Evolutionary conservation across 37 sponge, comb jelly and placozoan genomes (phyloP), one percentile per base, ranked within the genome.

Genomic region (Halichondria panicea): DNA sequence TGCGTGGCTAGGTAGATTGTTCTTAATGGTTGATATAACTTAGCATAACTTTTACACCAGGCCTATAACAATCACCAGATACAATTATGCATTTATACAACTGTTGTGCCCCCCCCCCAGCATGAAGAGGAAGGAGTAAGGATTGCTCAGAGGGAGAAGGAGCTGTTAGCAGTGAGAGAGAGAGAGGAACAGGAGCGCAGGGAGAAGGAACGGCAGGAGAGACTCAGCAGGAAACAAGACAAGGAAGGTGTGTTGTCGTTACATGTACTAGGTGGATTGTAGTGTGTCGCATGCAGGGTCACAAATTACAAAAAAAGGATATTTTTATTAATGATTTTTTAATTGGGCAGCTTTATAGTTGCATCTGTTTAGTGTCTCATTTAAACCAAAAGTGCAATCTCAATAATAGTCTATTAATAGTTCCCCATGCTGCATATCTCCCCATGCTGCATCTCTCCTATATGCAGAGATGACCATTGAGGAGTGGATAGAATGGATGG

Each of bases 401-500:
- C n/a, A n/a, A n/a, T n/a, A n/a, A n/a, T n/a, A n/a, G n/a, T 59
- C 28, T n/a, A 59, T 25, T n/a, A 59, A 25, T 48, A 19, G 52
- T 18, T 18, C 11, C 52, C 52, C 11, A 19, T 48, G 13, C 52
- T 18, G 52, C 52, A 48, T 11, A 15, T 48, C 13, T 48, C 15
- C 52, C 15, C 13, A 8, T 45, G 18, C 44, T 36, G 19, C 38
- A 34, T 55, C 63, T 9, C 13, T 43, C 43, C 62, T 30, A 25
- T n/a, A 21, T 42, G 22, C 60, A 81, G 89, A 83, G 74, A 27
- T 89, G 74, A 71, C 84, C 27, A 56, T 86, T 3, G 87, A 86
- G 66, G 87, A 86, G 62, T 86, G 87, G 88, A 87, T 81, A 19
- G 54, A 30, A 28, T 78, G 83, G 77, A 77, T 81, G 88, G 82